Evolutionary conservation across 2,888 invertebrate species (phyloP), one percentile per base, ranked within the genome.

Genomic region (Apocheima hispidaria): DNA sequence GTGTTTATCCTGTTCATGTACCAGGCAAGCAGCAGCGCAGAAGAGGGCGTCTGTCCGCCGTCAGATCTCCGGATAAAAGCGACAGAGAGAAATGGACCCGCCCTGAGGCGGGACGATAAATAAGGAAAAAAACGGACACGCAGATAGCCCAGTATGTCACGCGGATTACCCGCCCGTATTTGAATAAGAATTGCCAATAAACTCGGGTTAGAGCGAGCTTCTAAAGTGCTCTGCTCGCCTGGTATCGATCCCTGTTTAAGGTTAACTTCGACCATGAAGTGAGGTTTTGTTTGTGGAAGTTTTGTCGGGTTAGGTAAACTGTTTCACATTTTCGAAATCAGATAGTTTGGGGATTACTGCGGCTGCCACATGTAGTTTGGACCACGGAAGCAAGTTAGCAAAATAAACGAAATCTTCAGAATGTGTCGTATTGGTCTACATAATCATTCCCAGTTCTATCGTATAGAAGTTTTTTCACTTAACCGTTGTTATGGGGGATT

Each of bases 121-220:
- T 89, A 91, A 87, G 80, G 85, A 86, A 87, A 85, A 67, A 86
- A 87, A 79, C 82, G 84, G 86, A 86, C 87, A 84, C 75, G 75
- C 80, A 85, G 85, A 87, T 86, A 83, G 84, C 80, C 84, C 84
- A 83, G 88, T 87, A 86, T 88, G 90, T 90, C 89, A 84, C 81
- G 73, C 78, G 84, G 90, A 90, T 89, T 90, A 88, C 76, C 79
- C 78, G 75, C 77, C 83, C 83, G 81, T 87, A 88, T 90, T 91
- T 90, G 88, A 92, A 91, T 92, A 88, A 86, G 88, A 90, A 91
- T 91, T 85, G 89, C 85, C 87, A 89, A 90, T 88, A 89, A 87
- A 78, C 77, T 80, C 67, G 77, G 79, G 75, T 83, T 83, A 79
- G 82, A 82, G 80, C 79, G 77, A 77, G 76, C 79, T 81, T 78